A percentile compares a stretch with the other conserved stretches of the same genome.
Conservation (phyloP, 2,888 invertebrate species). For the Athripsodes cinereus region DNA sequence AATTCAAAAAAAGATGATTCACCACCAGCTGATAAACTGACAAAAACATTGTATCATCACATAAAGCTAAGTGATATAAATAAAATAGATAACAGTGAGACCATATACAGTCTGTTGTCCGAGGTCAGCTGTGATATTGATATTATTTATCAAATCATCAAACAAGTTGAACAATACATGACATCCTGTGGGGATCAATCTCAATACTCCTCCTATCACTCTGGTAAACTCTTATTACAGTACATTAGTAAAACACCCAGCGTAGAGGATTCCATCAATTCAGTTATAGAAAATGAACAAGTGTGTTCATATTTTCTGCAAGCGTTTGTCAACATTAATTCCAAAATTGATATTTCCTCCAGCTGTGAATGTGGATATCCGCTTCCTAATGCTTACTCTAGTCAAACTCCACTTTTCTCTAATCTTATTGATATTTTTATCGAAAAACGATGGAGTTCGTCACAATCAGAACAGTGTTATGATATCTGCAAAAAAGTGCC, state of each 20-base stretch:
- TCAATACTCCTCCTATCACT: slow-evolving; percentile 16
- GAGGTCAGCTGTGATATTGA: slow-evolving; percentile 46
- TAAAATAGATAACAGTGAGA: slow-evolving; percentile 27
- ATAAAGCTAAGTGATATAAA: slow-evolving; percentile 22
- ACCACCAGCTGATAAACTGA: slow-evolving; percentile 11
- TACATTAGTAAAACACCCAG: slow-evolving; percentile 38
- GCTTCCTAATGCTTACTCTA: slow-evolving; percentile 44
- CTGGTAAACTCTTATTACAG: slow-evolving; percentile 32
- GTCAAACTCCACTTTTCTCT: slow-evolving; percentile 44
- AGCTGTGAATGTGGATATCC: slow-evolving; percentile 58
- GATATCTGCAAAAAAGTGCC: slow-evolving; percentile 55
- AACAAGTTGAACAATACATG: slow-evolving; percentile 43
- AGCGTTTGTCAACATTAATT: slow-evolving; percentile 53
- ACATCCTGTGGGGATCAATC: slow-evolving; percentile 24
- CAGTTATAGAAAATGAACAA: slow-evolving; percentile 39
- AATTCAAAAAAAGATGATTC: slow-evolving; percentile 4
- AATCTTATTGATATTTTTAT: slow-evolving; percentile 53
- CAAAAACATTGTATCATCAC: slow-evolving; percentile 21
- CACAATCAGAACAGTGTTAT: slow-evolving; percentile 43
- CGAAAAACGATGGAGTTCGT: slow-evolving; percentile 43
- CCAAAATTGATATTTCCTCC: slow-evolving; percentile 38
- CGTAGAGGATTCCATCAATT: slow-evolving; percentile 35
- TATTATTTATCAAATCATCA: slow-evolving; percentile 40
- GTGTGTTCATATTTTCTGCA: slow-evolving; percentile 50
- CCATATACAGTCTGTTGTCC: slow-evolving; percentile 38